phyloP scores from a whole-genome alignment of 2,888 invertebrate species.

The Candidula unifasciata region DNA sequence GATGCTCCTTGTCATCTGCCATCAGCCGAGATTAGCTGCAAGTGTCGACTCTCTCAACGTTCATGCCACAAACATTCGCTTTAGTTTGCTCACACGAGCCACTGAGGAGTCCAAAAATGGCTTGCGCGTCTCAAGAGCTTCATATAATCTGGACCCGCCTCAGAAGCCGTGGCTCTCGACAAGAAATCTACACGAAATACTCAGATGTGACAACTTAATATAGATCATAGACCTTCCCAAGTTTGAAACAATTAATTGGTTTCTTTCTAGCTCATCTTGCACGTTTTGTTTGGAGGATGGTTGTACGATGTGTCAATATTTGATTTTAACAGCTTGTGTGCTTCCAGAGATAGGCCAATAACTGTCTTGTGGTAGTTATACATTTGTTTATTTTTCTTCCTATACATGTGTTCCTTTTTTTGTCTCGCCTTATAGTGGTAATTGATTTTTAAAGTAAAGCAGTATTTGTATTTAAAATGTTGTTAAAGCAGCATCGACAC shows the following conservation, averaged over 20 bases:
- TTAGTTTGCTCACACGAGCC: not conserved
- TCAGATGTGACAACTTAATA: not conserved
- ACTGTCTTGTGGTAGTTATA: too few relatives aligned
- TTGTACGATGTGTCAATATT: too few relatives aligned
- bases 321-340: too few relatives aligned
- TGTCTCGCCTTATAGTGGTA: too few relatives aligned
- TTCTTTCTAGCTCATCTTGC: not conserved
- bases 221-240: not conserved
- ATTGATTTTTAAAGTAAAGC: too few relatives aligned
- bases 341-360: too few relatives aligned
- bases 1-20: not conserved
- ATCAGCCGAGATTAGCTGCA: slow-evolving; percentile 11
- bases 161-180: not conserved
- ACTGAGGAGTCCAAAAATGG: slow-evolving; percentile 7
- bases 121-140: slow-evolving; percentile 12
- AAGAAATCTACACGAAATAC: not conserved
- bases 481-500: too few relatives aligned
- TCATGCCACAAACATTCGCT: slow-evolving; percentile 24
- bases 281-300: too few relatives aligned
- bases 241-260: not conserved
- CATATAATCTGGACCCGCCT: slow-evolving; percentile 1
- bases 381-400: too few relatives aligned
- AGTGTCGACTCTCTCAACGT: not conserved
- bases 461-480: too few relatives aligned
- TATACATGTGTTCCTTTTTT: too few relatives aligned